phyloP scores from a whole-genome alignment of 2,113 vertebrate genomes.

The Cygnus atratus region DNA sequence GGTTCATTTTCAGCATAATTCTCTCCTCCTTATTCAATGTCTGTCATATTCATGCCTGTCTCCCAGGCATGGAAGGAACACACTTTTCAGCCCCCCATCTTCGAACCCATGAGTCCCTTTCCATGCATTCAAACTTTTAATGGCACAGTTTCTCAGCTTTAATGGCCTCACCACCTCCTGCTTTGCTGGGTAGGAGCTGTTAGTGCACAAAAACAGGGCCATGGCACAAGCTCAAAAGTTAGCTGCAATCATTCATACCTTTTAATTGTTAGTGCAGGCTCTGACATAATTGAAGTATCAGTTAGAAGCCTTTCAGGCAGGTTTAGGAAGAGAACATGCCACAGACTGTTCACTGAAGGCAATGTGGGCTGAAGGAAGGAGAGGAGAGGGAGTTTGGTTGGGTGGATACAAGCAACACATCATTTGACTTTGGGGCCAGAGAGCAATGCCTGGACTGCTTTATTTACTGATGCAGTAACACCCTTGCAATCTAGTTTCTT shows the following conservation, averaged over 20 bases:
- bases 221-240: not conserved
- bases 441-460: not conserved
- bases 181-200: not conserved
- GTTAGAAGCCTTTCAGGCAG: not conserved
- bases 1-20: slow-evolving; percentile 9
- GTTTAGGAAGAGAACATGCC: not conserved
- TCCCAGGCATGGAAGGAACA: not conserved
- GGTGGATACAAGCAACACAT: not conserved
- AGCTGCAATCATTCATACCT: not conserved
- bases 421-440: not conserved
- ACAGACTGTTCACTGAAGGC: not conserved
- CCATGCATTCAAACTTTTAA: not conserved
- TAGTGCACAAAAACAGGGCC: not conserved
- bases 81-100: not conserved
- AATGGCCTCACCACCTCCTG: not conserved
- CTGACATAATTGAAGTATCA: not conserved
- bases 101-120: not conserved
- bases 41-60: not conserved
- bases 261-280: not conserved
- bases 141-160: not conserved
- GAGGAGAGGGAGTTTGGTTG: not conserved
- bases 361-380: not conserved
- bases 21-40: not conserved
- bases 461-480: not conserved
- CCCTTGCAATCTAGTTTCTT: not conserved